Percentiles rank a stretch among this genome's conserved stretches.
These are phyloP conservation scores for Pachliopta kotzebuea DNA, from an alignment of 2,888 invertebrate species.

Conservation along the genomic window DNA sequence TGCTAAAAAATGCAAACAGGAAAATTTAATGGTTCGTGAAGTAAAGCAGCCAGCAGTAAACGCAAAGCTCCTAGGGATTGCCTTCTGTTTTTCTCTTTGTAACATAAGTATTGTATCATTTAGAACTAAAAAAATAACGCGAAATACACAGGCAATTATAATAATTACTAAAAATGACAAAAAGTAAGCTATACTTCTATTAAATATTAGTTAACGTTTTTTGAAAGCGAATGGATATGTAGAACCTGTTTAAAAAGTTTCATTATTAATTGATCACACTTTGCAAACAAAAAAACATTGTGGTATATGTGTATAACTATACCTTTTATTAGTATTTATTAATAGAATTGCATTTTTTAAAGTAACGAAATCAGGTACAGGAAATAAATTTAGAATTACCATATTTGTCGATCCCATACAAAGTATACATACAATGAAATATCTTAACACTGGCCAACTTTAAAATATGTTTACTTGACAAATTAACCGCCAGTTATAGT, in stretches of 20 bases:
- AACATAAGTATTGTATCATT: constrained; percentile 45
- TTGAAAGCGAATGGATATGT: not conserved
- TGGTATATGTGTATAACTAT: not conserved
- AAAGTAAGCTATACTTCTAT: not conserved
- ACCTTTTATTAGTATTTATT: too few relatives aligned
- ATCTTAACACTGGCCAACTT: not conserved
- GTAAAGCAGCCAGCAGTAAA: constrained; percentile 58
- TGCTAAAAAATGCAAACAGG: constrained; percentile 80
- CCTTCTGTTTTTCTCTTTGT: constrained; percentile 53
- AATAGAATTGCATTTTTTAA: too few relatives aligned
- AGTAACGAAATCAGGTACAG: too few relatives aligned
- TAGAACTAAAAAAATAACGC: constrained; percentile 10
- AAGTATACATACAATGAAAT: not conserved
- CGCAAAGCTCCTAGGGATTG: constrained; percentile 64
- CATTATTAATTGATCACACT: not conserved
- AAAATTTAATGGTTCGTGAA: constrained; percentile 80
- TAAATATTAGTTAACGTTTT: not conserved
- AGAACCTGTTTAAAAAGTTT: not conserved
- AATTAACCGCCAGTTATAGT: not conserved
- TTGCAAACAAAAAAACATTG: not conserved
- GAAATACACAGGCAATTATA: not conserved
- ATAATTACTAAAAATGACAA: not conserved
- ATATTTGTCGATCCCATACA: too few relatives aligned
- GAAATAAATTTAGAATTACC: too few relatives aligned
- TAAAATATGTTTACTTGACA: not conserved